Percentiles rank a stretch among this genome's conserved stretches.
Conservation (phyloP, 2,888 invertebrate genomes). For the Apotomis turbidana region DNA sequence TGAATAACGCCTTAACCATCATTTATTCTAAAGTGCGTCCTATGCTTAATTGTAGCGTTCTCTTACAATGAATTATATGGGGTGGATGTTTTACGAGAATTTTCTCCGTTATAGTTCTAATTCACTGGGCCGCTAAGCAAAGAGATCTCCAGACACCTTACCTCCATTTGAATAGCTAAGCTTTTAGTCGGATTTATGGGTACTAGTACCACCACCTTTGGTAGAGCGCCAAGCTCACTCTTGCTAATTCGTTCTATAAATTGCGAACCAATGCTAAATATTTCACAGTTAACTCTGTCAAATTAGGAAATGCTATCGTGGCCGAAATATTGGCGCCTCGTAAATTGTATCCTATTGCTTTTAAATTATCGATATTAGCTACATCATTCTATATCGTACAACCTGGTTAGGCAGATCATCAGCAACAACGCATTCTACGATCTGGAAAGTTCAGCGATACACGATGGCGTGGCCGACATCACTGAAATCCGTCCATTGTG, state of each 20-base stretch:
- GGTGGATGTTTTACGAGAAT: not conserved
- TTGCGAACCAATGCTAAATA: not conserved
- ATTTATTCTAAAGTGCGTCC: not conserved
- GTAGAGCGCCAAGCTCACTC: constrained; percentile 17
- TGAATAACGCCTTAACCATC: constrained; percentile 8
- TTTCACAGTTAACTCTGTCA: not conserved
- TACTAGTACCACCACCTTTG: constrained; percentile 8
- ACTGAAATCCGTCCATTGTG: too few species aligned
- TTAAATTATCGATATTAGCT: too few species aligned
- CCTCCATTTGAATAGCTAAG: not conserved
- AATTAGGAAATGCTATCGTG: not conserved
- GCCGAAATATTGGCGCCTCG: too few species aligned
- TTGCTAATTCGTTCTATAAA: constrained; percentile 18
- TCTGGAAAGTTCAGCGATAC: too few species aligned
- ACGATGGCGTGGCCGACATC: too few species aligned
- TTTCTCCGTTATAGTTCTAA: too few species aligned
- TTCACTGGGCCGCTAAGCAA: too few species aligned
- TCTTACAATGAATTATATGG: not conserved
- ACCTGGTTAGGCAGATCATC: too few species aligned
- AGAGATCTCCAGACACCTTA: not conserved
- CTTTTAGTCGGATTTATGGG: constrained; percentile 5
- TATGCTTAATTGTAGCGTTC: not conserved
- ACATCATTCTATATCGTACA: too few species aligned
- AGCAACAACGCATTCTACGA: too few species aligned
- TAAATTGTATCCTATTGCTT: too few species aligned